These are phyloP conservation scores for Protobothrops mucrosquamatus DNA, from an alignment of 2,113 vertebrate genomes.

Conservation along the genomic window DNA sequence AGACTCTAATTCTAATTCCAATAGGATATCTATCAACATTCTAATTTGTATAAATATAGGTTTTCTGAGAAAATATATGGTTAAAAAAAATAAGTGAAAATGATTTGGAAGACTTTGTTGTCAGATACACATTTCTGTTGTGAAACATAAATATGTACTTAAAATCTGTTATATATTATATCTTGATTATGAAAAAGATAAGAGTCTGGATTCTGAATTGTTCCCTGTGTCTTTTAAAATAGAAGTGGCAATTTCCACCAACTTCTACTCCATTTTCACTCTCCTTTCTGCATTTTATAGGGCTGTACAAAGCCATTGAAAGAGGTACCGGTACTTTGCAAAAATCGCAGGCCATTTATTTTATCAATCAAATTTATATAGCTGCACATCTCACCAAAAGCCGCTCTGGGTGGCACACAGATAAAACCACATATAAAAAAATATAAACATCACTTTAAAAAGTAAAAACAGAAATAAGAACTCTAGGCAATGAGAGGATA, in stretches of 20 bases:
- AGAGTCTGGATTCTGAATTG: neutral
- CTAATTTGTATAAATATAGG: neutral
- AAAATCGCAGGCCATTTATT: neutral
- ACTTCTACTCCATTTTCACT: neutral
- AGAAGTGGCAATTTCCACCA: neutral
- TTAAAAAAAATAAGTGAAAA: neutral
- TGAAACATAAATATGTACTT: neutral
- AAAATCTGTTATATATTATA: neutral
- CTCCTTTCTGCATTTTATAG: neutral
- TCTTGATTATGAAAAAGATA: neutral
- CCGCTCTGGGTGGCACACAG: neutral
- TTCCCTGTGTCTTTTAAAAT: neutral
- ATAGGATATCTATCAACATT: neutral
- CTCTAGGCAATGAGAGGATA: neutral
- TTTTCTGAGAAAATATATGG: neutral
- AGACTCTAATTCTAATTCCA: neutral
- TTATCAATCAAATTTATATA: neutral
- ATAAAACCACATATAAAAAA: neutral
- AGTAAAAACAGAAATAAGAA: neutral
- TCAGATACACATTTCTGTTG: neutral
- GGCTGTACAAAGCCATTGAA: neutral
- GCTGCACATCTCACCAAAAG: neutral
- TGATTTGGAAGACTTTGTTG: slow-evolving; percentile 10
- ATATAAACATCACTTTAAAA: neutral
- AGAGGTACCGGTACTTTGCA: neutral